Base-by-base conservation (phyloP, 2,113 vertebrate genomes). In the Helogale parvula region DNA sequence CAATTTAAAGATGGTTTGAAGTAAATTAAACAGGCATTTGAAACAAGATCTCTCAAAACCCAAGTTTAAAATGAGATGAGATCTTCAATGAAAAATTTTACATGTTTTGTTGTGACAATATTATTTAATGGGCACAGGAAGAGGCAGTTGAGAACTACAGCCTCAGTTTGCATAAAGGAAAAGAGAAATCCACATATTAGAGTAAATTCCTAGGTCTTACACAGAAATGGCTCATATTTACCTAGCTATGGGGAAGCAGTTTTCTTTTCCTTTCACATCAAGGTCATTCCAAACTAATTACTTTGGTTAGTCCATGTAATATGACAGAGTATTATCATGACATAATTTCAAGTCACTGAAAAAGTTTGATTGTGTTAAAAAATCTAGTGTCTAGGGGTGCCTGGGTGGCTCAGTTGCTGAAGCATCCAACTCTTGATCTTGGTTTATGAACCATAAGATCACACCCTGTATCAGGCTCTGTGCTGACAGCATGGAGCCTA, bases 351-450 rank as follows among this genome's bases (percentile, higher is more conserved):
- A 98, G 86, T 82, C 33, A 93, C 66, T 88, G 68, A 97, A 96
- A 81, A 96, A 90, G 95, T 95, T 92, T 81, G 92, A 79, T 94
- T 95, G 60, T 82, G 74, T 68, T 96, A 93, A 90, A 96, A 98
- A 98, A 98, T 93, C 95, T 97, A 86, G 85, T 69, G 19, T 41
- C n/a, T 60, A 93, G 54, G 54, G 54, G 19, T 21, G 19, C 54
- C 54, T 57, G 17, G 6, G 54, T 57, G 54, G 54, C 19, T 21
- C 54, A 57, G 54, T 57, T 21, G 54, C 17, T 57, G 19, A 21
- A 57, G 54, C 19, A 21, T 57, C 19, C 16, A 5, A 57, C 54
- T 17, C 52, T 54, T 54, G 52, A 54, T 17, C 52, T 54, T 17
- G 52, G 52, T 11, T 54, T 54, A 54, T 54, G 52, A 54, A 54